Evolutionary conservation across 1,140 invertebrate genomes (phyloP).

Genomic region (Drosophila saltans): DNA sequence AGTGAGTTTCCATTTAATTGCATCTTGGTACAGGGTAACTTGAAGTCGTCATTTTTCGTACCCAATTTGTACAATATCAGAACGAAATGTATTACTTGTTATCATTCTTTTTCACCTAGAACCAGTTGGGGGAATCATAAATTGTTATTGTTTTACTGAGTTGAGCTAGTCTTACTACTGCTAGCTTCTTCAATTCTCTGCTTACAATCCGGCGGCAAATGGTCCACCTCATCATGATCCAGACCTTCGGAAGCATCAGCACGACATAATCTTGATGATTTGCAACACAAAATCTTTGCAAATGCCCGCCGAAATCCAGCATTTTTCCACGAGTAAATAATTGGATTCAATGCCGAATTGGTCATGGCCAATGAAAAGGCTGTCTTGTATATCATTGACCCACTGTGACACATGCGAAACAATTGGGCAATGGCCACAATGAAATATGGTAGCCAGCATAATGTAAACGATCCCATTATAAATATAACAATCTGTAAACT

Average conservation of each 20-base stretch:
- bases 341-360: slow-evolving; percentile 90
- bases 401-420: slow-evolving; percentile 84
- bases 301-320: slow-evolving; percentile 88
- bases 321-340: slow-evolving; percentile 93
- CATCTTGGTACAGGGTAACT: too few relatives aligned
- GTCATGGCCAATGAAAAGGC: slow-evolving; percentile 89
- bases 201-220: slow-evolving; percentile 61
- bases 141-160: slow-evolving; percentile 1
- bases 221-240: slow-evolving; percentile 35
- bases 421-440: slow-evolving; percentile 87
- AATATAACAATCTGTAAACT: slow-evolving; percentile 89
- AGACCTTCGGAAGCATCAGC: slow-evolving; percentile 19
- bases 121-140: slow-evolving; percentile 3
- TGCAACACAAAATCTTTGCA: slow-evolving; percentile 86
- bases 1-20: too few relatives aligned
- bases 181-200: slow-evolving; percentile 48
- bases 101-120: background rate
- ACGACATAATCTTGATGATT: slow-evolving; percentile 83
- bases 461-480: slow-evolving; percentile 89
- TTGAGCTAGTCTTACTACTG: slow-evolving; percentile 20
- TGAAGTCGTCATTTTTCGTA: background rate
- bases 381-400: slow-evolving; percentile 86
- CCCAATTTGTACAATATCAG: background rate
- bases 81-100: background rate
- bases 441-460: slow-evolving; percentile 91